These are phyloP conservation scores for Ceyx margarethae DNA, from an alignment of 2,113 vertebrate species.

Conservation along the genomic window DNA sequence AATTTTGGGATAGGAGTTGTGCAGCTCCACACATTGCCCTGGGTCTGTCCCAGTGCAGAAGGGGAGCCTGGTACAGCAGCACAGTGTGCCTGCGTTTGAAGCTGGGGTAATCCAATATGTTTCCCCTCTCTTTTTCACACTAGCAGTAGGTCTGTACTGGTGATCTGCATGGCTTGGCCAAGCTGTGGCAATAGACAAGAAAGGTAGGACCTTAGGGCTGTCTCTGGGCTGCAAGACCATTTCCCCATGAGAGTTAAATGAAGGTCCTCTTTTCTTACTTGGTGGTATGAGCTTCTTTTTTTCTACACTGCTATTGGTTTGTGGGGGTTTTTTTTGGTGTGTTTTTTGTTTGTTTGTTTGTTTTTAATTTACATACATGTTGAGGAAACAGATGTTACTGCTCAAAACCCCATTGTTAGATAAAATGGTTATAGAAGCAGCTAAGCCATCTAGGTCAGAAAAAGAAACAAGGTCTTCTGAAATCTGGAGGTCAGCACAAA, in stretches of 20 bases:
- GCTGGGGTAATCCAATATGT: neutral
- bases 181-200: neutral
- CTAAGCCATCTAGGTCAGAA: neutral
- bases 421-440: neutral
- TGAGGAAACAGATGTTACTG: neutral
- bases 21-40: neutral
- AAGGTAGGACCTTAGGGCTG: neutral
- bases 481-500: neutral
- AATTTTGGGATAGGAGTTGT: neutral
- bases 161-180: neutral
- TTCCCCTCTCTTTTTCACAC: neutral
- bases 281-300: neutral
- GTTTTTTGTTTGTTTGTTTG: neutral
- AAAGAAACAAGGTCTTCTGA: neutral
- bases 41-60: neutral
- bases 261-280: neutral
- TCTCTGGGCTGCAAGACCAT: rapidly evolving
- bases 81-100: neutral
- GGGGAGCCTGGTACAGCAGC: rapidly evolving
- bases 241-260: neutral
- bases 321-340: too few relatives aligned
- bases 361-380: neutral
- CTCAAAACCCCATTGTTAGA: neutral
- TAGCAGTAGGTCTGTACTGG: neutral
- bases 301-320: neutral